Conservation (phyloP, 2,797 vertebrate genomes). For the Acipenser transmontanus region DNA sequence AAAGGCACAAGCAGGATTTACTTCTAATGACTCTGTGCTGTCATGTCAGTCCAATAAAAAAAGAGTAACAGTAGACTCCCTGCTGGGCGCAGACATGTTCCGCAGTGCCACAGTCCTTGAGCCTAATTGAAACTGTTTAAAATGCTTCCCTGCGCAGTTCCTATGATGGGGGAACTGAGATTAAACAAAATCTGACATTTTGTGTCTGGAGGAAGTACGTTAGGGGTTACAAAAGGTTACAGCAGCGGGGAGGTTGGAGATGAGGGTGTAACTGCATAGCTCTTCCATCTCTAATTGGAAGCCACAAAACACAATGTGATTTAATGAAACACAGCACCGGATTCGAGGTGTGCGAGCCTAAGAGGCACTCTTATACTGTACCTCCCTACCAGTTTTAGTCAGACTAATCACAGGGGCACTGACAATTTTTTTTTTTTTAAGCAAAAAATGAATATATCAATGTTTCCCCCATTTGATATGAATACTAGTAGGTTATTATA, state of each 20-base stretch:
- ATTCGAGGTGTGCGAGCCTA: not conserved
- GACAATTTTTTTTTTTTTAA: not conserved
- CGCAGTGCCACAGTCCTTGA: slow-evolving; percentile 12
- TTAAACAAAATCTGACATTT: slow-evolving; percentile 17
- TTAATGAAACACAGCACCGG: not conserved
- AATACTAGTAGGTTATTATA: too few species aligned
- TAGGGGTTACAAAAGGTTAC: not conserved
- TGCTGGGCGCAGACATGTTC: not conserved
- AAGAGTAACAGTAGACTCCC: slow-evolving; percentile 11
- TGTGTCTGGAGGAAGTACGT: slow-evolving; percentile 2
- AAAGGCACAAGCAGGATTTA: not conserved
- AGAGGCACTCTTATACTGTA: not conserved
- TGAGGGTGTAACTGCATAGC: not conserved
- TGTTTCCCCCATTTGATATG: too few species aligned
- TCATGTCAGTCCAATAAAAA: slow-evolving; percentile 2
- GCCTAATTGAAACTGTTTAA: slow-evolving; percentile 38
- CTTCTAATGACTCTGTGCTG: not conserved
- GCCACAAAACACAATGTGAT: not conserved
- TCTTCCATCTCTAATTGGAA: not conserved
- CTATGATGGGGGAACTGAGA: slow-evolving; percentile 19
- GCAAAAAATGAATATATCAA: too few species aligned
- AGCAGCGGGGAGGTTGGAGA: not conserved
- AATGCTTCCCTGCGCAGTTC: slow-evolving; percentile 23
- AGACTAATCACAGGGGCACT: not conserved
- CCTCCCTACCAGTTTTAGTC: not conserved